Evolutionary conservation across 2,113 vertebrate genomes (phyloP).

Genomic region (Myotis lucifugus): DNA sequence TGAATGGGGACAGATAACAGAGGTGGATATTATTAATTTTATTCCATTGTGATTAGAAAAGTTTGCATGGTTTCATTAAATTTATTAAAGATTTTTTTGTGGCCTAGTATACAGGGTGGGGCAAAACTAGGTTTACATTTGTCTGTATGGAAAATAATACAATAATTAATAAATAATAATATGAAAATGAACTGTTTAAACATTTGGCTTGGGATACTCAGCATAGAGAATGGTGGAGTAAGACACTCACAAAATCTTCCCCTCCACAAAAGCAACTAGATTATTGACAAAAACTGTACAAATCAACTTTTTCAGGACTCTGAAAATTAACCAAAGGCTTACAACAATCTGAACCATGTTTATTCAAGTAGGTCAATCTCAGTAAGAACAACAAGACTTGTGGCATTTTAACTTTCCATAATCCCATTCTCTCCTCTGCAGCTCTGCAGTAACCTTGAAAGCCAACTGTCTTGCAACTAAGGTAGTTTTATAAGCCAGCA

Average conservation of each 20-base stretch:
- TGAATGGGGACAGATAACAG: background rate
- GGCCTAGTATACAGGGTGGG: background rate
- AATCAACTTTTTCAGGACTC: conserved; percentile 37
- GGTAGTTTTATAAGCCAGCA: background rate
- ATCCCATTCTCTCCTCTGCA: background rate
- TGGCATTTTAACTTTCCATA: background rate
- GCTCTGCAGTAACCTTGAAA: background rate
- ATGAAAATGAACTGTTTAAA: background rate
- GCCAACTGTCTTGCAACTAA: background rate
- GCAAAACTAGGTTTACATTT: background rate
- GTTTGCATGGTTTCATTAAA: background rate
- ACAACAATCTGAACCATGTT: background rate
- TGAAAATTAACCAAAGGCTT: conserved; percentile 31
- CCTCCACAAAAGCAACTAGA: background rate
- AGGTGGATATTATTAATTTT: background rate
- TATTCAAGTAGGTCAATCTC: background rate
- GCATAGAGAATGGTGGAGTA: background rate
- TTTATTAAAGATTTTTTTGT: background rate
- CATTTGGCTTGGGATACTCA: background rate
- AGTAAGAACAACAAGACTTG: background rate
- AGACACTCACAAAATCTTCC: background rate
- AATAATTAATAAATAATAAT: background rate
- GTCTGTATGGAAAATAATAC: background rate
- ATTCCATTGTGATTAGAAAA: conserved; percentile 14
- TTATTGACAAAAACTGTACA: background rate